Conservation (phyloP, 2,113 vertebrate species). For the Aptenodytes patagonicus region DNA sequence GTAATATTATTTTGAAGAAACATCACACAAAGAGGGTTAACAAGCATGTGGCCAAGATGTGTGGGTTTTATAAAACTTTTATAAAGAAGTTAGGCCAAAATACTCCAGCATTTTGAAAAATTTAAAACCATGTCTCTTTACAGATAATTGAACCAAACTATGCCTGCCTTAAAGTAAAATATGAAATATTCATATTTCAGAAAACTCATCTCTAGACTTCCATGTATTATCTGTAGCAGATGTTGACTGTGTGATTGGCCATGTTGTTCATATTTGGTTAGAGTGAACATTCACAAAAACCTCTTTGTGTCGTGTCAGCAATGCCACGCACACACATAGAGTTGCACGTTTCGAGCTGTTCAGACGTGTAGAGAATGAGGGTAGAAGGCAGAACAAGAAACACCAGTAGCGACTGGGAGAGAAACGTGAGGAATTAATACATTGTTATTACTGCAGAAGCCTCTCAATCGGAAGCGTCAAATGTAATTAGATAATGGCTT, state of each 20-base stretch:
- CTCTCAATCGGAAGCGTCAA: not conserved
- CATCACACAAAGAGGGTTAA: not conserved
- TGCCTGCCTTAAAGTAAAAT: not conserved
- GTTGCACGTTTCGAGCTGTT: not conserved
- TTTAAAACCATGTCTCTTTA: not conserved
- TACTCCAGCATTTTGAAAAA: not conserved
- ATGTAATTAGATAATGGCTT: not conserved
- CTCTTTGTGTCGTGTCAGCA: not conserved
- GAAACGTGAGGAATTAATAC: not conserved
- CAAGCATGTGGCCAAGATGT: not conserved
- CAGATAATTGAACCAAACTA: not conserved
- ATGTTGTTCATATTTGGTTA: not conserved
- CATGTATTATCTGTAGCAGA: not conserved
- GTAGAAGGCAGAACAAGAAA: not conserved
- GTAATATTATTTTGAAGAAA: not conserved
- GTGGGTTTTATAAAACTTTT: not conserved
- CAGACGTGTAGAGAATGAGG: not conserved
- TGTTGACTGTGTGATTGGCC: not conserved
- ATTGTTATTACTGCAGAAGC: not conserved
- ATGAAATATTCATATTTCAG: not conserved
- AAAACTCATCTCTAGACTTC: not conserved
- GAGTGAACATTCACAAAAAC: not conserved
- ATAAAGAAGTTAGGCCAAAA: not conserved
- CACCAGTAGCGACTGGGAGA: not conserved
- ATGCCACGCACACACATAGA: accelerated